Evolutionary conservation across 2,113 vertebrate genomes (phyloP).

Genomic region (Peromyscus leucopus): DNA sequence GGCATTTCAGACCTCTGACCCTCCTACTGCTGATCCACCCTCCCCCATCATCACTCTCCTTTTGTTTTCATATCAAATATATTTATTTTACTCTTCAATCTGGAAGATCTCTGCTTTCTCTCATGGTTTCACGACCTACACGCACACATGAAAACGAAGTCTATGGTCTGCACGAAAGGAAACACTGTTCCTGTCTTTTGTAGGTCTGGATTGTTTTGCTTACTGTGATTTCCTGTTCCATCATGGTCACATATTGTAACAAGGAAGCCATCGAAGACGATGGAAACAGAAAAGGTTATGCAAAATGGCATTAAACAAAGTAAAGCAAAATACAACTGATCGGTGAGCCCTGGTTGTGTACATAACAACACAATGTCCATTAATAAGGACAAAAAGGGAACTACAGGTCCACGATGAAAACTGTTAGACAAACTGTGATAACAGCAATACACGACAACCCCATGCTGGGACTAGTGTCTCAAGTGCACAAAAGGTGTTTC

Average conservation of each 20-base stretch:
- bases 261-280: background rate
- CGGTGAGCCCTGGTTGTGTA: background rate
- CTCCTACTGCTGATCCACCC: background rate
- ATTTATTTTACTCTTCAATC: background rate
- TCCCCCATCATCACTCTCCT: no score
- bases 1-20: background rate
- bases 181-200: no score
- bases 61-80: background rate
- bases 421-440: background rate
- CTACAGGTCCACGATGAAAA: constrained; percentile 28
- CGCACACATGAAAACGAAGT: background rate
- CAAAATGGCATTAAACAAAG: background rate
- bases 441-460: background rate
- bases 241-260: background rate
- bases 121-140: background rate
- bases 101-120: background rate
- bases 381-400: background rate
- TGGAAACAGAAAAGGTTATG: background rate
- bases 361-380: background rate
- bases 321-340: background rate
- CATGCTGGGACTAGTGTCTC: background rate
- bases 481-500: background rate
- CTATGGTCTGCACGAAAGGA: background rate
- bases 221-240: no score
- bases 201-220: background rate